Base-by-base conservation (phyloP, 1,140 invertebrate species). In the Saccostrea echinata region DNA sequence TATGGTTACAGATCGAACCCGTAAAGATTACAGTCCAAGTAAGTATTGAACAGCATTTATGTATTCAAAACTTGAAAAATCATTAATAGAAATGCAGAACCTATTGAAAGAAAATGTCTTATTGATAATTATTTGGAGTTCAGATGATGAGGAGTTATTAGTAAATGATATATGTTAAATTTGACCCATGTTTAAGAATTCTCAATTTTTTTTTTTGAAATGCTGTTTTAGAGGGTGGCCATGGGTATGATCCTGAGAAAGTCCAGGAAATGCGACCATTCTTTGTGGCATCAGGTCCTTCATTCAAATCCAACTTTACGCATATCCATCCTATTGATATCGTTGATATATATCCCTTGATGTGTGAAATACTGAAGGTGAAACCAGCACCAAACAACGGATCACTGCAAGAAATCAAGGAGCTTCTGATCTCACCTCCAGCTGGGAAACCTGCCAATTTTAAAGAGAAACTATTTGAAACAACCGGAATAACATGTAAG, bases 231-330 rank as follows among this genome's bases (percentile, higher is more conserved):
- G 88, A 21, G 12, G 92, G 92, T 27, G 80, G 35, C 3, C 92
- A 93, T 90, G 92, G 92, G 0, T 92, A 91, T 84, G 88, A 92
- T 88, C 91, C 92, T 27, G 30, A 61, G 0, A 86, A 85, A 64
- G 85, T 89, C 2, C n/a, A 43, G 9, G 84, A 91, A n/a, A 97
- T 97, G 97, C 95, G 95, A 90, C 96, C 97, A 43, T 96, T 97
- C 87, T 97, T 97, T 91, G 95, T 97, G 88, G 97, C 96, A 0
- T 92, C 94, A 68, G 97, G 97, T 12, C 97, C 97, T 57, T 94
- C 95, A 52, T 96, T 97, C 92, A 94, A 95, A 89, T 91, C 94
- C 95, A 51, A 95, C 95, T 88, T 94, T 96, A 4, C 83, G 35
- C 21, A 33, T 30, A 90, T 84, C n/a, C 80, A 95, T 3, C 95